Evolutionary conservation across 2,797 vertebrate species (phyloP).

Genomic region (Neomorphus geoffroyi): DNA sequence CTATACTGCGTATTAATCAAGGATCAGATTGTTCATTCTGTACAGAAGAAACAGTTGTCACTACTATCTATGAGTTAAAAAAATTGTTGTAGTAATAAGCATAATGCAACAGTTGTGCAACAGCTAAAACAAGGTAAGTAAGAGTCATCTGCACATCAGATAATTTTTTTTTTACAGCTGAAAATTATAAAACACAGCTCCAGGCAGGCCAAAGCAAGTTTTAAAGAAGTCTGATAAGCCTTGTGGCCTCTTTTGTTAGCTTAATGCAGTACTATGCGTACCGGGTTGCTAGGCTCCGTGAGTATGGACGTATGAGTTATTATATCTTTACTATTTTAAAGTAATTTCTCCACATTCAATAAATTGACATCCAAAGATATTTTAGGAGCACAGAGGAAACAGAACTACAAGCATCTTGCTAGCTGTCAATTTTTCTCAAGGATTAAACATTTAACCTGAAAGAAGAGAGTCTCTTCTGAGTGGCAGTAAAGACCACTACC

Average conservation of each 20-base stretch:
- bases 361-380: not conserved
- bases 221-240: not conserved
- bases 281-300: not conserved
- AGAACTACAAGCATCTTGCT: not conserved
- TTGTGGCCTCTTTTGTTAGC: not conserved
- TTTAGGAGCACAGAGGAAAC: not conserved
- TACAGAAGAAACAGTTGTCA: not conserved
- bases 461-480: not conserved
- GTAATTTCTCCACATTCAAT: not conserved
- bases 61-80: not conserved
- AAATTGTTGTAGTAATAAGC: not conserved
- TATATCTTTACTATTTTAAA: not conserved
- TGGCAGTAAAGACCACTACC: not conserved
- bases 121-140: not conserved
- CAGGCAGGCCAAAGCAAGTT: not conserved
- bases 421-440: not conserved
- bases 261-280: not conserved
- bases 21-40: not conserved
- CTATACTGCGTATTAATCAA: not conserved
- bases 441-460: not conserved
- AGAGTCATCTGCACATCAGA: not conserved
- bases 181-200: not conserved
- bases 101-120: not conserved
- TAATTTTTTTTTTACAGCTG: not conserved
- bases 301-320: not conserved